Conservation (phyloP, 1,140 invertebrate species). For the Teleogryllus occipitalis region DNA sequence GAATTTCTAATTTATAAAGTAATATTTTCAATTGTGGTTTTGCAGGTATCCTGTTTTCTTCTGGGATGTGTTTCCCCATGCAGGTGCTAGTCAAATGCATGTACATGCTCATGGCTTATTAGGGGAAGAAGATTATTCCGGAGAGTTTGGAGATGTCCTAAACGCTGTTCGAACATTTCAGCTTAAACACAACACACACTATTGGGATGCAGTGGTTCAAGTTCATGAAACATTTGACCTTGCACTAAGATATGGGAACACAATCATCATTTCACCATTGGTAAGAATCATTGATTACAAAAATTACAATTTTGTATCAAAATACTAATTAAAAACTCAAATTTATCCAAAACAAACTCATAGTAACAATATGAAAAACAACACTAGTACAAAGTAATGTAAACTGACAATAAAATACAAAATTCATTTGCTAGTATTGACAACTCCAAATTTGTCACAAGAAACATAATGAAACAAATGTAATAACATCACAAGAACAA, state of each 20-base stretch:
- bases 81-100: slow-evolving; percentile 44
- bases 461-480: too few species aligned
- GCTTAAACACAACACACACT: slow-evolving; percentile 29
- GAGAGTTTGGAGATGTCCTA: slow-evolving; percentile 34
- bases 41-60: slow-evolving; percentile 35
- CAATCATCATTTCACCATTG: slow-evolving; percentile 36
- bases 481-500: too few species aligned
- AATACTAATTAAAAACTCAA: not conserved
- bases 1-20: slow-evolving; percentile 27
- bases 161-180: slow-evolving; percentile 32
- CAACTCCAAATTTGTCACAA: too few species aligned
- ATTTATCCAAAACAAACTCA: not conserved
- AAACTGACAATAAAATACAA: too few species aligned
- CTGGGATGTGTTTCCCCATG: slow-evolving; percentile 42
- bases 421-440: too few species aligned
- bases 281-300: slow-evolving; percentile 27
- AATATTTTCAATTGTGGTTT: slow-evolving; percentile 25
- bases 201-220: slow-evolving; percentile 36
- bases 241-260: slow-evolving; percentile 30
- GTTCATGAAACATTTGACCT: slow-evolving; percentile 38
- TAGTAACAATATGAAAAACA: too few species aligned
- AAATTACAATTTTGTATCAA: not conserved
- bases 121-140: slow-evolving; percentile 35
- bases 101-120: slow-evolving; percentile 43
- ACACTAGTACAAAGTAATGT: too few species aligned